Percentiles rank a stretch among this genome's conserved stretches.
Evolutionary conservation across 1,140 invertebrate species (phyloP).

Genomic region (Thereuonema tuberculata): DNA sequence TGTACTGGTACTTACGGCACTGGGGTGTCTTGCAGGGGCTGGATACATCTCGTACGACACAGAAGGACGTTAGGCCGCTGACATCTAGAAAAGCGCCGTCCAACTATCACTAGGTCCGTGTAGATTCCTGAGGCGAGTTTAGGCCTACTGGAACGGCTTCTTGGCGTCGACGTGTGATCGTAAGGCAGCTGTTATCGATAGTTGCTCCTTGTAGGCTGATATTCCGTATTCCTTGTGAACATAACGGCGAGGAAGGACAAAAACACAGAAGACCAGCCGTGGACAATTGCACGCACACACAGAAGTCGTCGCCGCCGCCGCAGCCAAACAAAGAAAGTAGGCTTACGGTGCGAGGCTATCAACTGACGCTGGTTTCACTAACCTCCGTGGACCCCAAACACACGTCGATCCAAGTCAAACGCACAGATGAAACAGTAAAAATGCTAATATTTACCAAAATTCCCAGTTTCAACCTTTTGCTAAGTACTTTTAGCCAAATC

Average conservation of each 20-base stretch:
- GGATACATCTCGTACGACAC: constrained; percentile 1
- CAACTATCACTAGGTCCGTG: not conserved
- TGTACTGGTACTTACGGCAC: constrained; percentile 8
- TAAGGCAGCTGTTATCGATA: too few relatives aligned
- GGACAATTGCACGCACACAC: too few relatives aligned
- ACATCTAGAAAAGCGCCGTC: not conserved
- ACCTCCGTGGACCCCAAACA: not conserved
- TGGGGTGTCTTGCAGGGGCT: constrained; percentile 5
- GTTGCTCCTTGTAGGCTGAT: too few relatives aligned
- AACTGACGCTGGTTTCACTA: not conserved
- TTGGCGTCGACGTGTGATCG: too few relatives aligned
- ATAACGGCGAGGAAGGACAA: too few relatives aligned
- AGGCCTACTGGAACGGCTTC: not conserved
- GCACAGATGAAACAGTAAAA: not conserved
- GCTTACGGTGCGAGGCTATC: not conserved
- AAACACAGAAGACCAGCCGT: too few relatives aligned
- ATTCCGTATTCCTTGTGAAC: too few relatives aligned
- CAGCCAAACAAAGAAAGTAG: not conserved
- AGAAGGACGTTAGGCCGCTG: not conserved
- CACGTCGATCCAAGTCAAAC: not conserved
- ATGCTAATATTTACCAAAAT: not conserved
- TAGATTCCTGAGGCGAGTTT: not conserved
- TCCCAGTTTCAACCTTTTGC: not conserved
- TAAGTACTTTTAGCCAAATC: not conserved
- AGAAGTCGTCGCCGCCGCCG: not conserved